Conservation (phyloP, 1,140 invertebrate genomes). For the Cataglyphis hispanica region DNA sequence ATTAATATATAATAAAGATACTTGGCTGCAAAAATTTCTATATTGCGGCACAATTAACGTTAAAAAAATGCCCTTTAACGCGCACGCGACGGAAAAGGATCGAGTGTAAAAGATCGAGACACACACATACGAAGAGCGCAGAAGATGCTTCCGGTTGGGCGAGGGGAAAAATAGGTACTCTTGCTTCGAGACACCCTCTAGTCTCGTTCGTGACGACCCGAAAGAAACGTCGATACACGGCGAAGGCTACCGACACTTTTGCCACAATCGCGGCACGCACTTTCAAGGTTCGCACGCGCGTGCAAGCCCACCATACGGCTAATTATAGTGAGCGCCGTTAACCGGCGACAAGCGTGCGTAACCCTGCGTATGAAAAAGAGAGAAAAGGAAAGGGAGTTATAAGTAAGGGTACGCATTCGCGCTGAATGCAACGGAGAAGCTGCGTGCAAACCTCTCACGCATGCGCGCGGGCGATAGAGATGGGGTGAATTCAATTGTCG, state of each 20-base stretch:
- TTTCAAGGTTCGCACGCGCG: conserved; percentile 82
- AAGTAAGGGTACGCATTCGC: conserved; percentile 16
- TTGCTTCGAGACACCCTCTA: conserved; percentile 50
- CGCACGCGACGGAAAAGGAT: not conserved
- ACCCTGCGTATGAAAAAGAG: conserved; percentile 27
- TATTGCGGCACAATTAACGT: not conserved
- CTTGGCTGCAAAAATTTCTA: no score
- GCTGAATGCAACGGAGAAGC: not conserved
- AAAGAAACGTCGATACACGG: conserved; percentile 81
- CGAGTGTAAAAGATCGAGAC: conserved; percentile 11
- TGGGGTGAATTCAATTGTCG: conserved; percentile 7
- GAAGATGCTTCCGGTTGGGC: conserved; percentile 47
- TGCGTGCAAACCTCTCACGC: conserved; percentile 11
- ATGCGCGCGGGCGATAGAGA: conserved; percentile 35
- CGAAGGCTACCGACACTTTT: conserved; percentile 75
- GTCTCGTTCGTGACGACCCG: conserved; percentile 16
- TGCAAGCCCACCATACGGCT: conserved; percentile 80
- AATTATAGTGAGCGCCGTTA: conserved; percentile 78
- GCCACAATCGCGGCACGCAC: conserved; percentile 78
- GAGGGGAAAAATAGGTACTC: not conserved
- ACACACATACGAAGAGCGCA: conserved; percentile 4
- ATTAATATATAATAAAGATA: not conserved
- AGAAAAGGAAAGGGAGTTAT: not conserved
- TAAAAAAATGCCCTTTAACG: not conserved
- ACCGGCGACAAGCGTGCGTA: conserved; percentile 49